Evolutionary conservation across 30 jellyfish, hydroid and myxozoan species (phyloP).

Genomic region (Pseudorhiza aurosa): DNA sequence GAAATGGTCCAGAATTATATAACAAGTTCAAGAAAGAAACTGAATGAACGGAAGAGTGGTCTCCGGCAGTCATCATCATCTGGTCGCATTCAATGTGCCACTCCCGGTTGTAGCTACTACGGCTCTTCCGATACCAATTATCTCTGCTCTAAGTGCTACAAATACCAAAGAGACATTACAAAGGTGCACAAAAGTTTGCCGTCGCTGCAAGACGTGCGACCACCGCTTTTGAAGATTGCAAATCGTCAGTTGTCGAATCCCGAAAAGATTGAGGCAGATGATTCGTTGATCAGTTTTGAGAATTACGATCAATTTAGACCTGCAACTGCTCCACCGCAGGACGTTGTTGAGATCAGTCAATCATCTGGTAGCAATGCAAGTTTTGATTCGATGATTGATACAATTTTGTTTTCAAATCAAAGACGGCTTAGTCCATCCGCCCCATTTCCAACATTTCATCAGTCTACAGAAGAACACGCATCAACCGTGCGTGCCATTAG

Average conservation of each 20-base stretch:
- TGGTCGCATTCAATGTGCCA: constrained; percentile 39
- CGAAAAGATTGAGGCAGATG: constrained; percentile 7
- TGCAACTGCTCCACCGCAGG: constrained; percentile 20
- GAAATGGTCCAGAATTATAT: constrained; percentile 84
- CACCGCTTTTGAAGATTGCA: constrained; percentile 25
- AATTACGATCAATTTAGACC: constrained; percentile 22
- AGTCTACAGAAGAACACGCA: not conserved
- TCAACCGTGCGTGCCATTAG: no score
- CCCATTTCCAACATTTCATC: not conserved
- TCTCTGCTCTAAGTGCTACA: constrained; percentile 82
- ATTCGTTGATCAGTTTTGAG: not conserved
- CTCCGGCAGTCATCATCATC: not conserved
- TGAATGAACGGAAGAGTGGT: not conserved
- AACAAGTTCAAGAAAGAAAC: constrained; percentile 20
- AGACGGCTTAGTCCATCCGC: not conserved
- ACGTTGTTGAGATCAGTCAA: not conserved
- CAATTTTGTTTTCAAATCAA: not conserved
- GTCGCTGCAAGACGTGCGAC: constrained; percentile 29
- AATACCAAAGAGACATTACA: constrained; percentile 29
- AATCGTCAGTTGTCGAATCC: constrained; percentile 52
- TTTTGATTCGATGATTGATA: not conserved
- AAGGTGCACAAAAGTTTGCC: constrained; percentile 50
- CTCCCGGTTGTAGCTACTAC: constrained; percentile 63
- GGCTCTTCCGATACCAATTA: constrained; percentile 70
- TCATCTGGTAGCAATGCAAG: not conserved